phyloP scores from a whole-genome alignment of 2,113 vertebrate genomes.

The Embiotoca jacksoni region DNA sequence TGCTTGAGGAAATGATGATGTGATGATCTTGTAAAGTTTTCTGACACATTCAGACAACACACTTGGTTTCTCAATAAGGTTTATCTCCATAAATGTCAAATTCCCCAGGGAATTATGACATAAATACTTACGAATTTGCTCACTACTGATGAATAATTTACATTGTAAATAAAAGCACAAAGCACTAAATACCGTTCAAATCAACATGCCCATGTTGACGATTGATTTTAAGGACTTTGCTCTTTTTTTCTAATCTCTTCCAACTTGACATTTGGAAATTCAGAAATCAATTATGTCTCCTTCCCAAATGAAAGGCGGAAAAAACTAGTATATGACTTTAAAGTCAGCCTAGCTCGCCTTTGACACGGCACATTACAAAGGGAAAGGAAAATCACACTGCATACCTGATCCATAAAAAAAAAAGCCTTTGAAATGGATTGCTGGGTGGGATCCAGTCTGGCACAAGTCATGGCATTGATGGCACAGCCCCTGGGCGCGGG shows the following conservation, averaged over 20 bases:
- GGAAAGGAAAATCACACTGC: slow-evolving; percentile 85
- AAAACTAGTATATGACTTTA: slow-evolving; percentile 80
- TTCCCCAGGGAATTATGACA: slow-evolving; percentile 54
- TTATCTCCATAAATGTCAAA: slow-evolving; percentile 11
- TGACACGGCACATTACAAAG: slow-evolving; percentile 86
- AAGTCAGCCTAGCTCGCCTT: slow-evolving; percentile 82
- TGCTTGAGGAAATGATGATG: slow-evolving; percentile 12
- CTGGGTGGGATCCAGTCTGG: slow-evolving; percentile 86
- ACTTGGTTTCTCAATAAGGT: not conserved
- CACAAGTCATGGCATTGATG: slow-evolving; percentile 84
- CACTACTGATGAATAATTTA: slow-evolving; percentile 34
- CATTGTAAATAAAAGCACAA: slow-evolving; percentile 45
- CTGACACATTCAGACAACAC: not conserved
- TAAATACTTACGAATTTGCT: slow-evolving; percentile 21
- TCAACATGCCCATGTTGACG: slow-evolving; percentile 51
- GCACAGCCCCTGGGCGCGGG: slow-evolving; percentile 82
- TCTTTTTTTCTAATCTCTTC: slow-evolving; percentile 71
- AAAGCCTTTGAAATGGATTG: slow-evolving; percentile 86
- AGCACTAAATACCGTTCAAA: slow-evolving; percentile 49
- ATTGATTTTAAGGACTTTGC: slow-evolving; percentile 71
- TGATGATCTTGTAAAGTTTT: not conserved
- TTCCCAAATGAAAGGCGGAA: slow-evolving; percentile 81
- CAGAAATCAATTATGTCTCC: slow-evolving; percentile 82
- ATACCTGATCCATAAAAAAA: slow-evolving; percentile 85
- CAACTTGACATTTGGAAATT: slow-evolving; percentile 83